Evolutionary conservation across 2,888 invertebrate species (phyloP).

Genomic region (Apamea epomidion): DNA sequence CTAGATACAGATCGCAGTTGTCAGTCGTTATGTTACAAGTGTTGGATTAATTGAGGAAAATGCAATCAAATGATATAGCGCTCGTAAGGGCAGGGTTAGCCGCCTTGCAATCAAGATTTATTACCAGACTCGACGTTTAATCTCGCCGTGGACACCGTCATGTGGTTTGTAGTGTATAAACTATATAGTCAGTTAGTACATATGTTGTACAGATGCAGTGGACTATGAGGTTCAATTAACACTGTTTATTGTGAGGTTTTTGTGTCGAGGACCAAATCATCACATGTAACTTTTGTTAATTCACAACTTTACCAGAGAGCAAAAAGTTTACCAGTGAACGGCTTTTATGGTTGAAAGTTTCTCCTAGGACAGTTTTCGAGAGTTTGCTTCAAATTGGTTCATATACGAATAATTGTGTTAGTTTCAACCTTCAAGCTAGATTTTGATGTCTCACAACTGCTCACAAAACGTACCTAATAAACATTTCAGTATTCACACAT

Average conservation of each 20-base stretch:
- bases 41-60: slow-evolving; percentile 62
- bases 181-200: background rate
- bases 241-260: background rate
- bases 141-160: slow-evolving; percentile 48
- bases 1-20: slow-evolving; percentile 36
- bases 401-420: background rate
- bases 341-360: background rate
- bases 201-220: background rate
- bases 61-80: slow-evolving; percentile 55
- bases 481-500: background rate
- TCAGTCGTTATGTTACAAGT: slow-evolving; percentile 39
- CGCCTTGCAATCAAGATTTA: slow-evolving; percentile 56
- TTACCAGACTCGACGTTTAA: slow-evolving; percentile 39
- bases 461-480: background rate
- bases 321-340: background rate
- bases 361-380: background rate
- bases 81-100: slow-evolving; percentile 57
- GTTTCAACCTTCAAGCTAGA: background rate
- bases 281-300: background rate
- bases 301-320: background rate
- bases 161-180: background rate
- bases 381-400: background rate
- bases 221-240: background rate
- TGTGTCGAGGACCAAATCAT: background rate
- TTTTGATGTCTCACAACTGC: background rate